Evolutionary conservation across 2,888 invertebrate species (phyloP).

Genomic region (Icerya purchasi): DNA sequence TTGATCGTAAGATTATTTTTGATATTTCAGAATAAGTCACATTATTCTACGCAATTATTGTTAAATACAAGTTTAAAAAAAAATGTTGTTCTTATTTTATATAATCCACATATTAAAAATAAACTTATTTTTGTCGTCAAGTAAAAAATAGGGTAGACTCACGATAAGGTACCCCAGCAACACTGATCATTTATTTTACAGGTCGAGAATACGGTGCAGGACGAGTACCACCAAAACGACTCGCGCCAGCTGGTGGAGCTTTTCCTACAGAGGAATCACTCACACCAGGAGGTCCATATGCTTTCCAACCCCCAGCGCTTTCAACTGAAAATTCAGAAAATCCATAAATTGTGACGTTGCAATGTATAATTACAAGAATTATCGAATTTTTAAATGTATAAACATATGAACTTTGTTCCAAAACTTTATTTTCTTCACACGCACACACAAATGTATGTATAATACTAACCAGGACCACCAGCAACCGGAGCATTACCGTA

Average conservation of each 20-base stretch:
- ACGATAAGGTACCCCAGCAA: background rate
- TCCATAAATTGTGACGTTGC: no score
- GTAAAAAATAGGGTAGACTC: background rate
- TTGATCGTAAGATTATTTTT: no score
- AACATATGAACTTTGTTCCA: no score
- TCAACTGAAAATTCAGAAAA: conserved; percentile 3
- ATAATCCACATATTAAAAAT: no score
- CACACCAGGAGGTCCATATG: conserved; percentile 2
- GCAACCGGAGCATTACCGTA: conserved; percentile 15
- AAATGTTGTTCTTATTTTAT: no score
- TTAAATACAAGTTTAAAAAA: no score
- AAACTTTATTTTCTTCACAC: background rate
- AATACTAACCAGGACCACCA: conserved; percentile 5
- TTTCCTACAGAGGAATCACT: background rate
- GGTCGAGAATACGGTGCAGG: background rate
- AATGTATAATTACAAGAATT: no score
- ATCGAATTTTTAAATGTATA: no score
- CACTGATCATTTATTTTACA: background rate
- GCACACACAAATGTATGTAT: background rate
- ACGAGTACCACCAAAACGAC: background rate
- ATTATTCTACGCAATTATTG: no score
- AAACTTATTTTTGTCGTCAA: no score
- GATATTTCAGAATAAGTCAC: no score
- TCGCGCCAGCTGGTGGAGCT: background rate
- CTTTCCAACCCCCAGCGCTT: conserved; percentile 6